Conservation (phyloP, 2,888 invertebrate species). For the Lumbricus terrestris region DNA sequence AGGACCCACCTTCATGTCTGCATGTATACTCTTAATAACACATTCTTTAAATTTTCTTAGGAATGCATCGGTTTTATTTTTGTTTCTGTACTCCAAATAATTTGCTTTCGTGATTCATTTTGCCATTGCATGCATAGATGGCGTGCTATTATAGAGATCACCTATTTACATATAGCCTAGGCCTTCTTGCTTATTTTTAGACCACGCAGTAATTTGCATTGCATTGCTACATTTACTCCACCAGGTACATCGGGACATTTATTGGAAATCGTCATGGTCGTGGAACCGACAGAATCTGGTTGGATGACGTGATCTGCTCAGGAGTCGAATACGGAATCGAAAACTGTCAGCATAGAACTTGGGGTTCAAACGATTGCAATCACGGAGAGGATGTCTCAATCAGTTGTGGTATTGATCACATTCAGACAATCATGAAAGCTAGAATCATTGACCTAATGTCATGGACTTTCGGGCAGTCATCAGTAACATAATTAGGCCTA, state of each 20-base stretch:
- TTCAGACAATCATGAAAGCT: background rate
- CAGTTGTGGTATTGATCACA: background rate
- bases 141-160: too few species aligned
- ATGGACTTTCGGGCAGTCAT: too few species aligned
- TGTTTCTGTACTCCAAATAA: too few species aligned
- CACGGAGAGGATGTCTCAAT: conserved; percentile 5
- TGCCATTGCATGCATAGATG: too few species aligned
- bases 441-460: background rate
- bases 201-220: too few species aligned
- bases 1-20: too few species aligned
- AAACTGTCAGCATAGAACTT: background rate
- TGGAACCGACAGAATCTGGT: background rate
- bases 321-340: background rate
- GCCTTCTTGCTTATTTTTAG: background rate
- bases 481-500: too few species aligned
- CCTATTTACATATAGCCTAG: too few species aligned
- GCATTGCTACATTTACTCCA: background rate
- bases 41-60: too few species aligned
- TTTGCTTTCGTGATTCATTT: too few species aligned
- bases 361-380: conserved; percentile 4
- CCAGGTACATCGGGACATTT: background rate
- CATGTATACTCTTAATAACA: too few species aligned
- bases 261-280: background rate
- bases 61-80: too few species aligned
- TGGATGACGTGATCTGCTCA: background rate